Evolutionary conservation across 30 jellyfish, hydroid and myxozoan species (phyloP).

Genomic region (Mastigias papua): DNA sequence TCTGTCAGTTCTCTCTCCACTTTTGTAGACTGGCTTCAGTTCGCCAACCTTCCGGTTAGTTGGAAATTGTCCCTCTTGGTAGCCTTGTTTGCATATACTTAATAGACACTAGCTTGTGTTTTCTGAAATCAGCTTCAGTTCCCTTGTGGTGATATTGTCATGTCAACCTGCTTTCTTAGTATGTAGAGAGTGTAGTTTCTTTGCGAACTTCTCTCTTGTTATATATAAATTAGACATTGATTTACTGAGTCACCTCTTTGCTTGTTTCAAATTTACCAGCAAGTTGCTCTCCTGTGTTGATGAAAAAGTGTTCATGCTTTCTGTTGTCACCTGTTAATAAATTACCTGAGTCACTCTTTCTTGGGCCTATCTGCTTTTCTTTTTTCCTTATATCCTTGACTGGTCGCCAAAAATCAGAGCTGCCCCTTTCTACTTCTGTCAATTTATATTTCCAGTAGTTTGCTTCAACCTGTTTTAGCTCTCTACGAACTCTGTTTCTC

Average conservation of each 20-base stretch:
- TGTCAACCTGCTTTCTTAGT: slow-evolving; percentile 36
- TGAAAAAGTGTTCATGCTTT: slow-evolving; percentile 24
- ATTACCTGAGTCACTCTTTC: slow-evolving; percentile 5
- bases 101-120: neutral
- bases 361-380: slow-evolving; percentile 25
- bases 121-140: slow-evolving; percentile 30
- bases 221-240: slow-evolving; percentile 7
- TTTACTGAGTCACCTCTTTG: slow-evolving; percentile 14
- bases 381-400: neutral
- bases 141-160: neutral
- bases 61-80: slow-evolving; percentile 15
- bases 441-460: slow-evolving; percentile 5
- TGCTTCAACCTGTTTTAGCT: slow-evolving; percentile 37
- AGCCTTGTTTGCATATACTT: slow-evolving; percentile 3
- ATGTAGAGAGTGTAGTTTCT: slow-evolving; percentile 4
- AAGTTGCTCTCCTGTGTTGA: slow-evolving; percentile 35
- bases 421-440: neutral
- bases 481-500: slow-evolving; percentile 12
- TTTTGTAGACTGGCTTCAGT: slow-evolving; percentile 35
- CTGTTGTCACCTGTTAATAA: neutral
- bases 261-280: slow-evolving; percentile 6
- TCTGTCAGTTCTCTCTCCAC: slow-evolving; percentile 18
- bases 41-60: slow-evolving; percentile 42
- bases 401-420: slow-evolving; percentile 10
- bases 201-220: slow-evolving; percentile 18